Conservation (phyloP, 2,797 vertebrate species). For the Thripadectes ignobilis region DNA sequence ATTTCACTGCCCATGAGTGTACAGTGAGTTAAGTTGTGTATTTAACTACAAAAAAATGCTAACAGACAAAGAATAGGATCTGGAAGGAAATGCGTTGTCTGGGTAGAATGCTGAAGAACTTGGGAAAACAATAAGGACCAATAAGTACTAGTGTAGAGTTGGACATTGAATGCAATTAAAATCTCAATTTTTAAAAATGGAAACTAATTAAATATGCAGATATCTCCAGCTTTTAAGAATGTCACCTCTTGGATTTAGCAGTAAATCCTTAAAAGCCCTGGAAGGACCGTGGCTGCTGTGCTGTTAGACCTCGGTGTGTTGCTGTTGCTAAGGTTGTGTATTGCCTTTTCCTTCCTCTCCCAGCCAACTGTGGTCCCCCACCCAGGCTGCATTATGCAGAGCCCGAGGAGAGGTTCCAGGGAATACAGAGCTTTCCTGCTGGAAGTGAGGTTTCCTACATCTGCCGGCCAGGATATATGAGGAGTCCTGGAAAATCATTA, state of each 20-base stretch:
- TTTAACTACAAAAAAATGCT: background rate
- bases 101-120: background rate
- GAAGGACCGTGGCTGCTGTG: rapidly evolving
- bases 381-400: background rate
- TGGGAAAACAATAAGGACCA: rapidly evolving
- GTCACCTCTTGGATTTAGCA: background rate
- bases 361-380: rapidly evolving
- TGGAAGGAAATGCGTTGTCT: background rate
- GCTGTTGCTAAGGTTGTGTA: rapidly evolving
- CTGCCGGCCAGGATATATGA: background rate
- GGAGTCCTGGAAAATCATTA: rapidly evolving
- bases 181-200: background rate
- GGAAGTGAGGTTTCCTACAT: background rate
- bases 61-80: rapidly evolving
- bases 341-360: background rate
- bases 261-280: background rate
- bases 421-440: background rate
- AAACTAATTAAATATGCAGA: rapidly evolving
- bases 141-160: rapidly evolving
- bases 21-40: rapidly evolving
- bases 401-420: rapidly evolving
- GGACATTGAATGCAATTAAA: background rate
- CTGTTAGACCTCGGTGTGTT: rapidly evolving
- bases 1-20: rapidly evolving
- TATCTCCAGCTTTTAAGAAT: background rate